A percentile compares a stretch with the other conserved stretches of the same genome.
phyloP scores from a whole-genome alignment of 1,140 invertebrate genomes.

The Ridgeia piscesae region DNA sequence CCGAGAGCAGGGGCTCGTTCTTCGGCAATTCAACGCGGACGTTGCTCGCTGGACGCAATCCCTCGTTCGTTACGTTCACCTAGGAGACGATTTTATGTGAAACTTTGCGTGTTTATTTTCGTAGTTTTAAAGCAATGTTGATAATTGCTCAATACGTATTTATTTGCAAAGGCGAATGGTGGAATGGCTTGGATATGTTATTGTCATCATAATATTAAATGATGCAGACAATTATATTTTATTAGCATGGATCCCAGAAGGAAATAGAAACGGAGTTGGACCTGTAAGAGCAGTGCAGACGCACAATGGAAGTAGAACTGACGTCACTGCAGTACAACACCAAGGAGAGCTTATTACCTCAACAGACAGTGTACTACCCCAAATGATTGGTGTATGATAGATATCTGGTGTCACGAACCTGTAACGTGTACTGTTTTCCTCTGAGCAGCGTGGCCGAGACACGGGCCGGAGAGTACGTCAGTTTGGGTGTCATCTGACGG shows the following conservation, averaged over 20 bases:
- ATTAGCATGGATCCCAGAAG: too few species aligned
- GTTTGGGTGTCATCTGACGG: slow-evolving; percentile 14
- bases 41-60: slow-evolving; percentile 28
- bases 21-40: slow-evolving; percentile 29
- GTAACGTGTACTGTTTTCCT: slow-evolving; percentile 9
- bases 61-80: slow-evolving; percentile 32
- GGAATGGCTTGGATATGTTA: too few species aligned
- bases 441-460: slow-evolving; percentile 12
- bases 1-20: slow-evolving; percentile 19
- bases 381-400: not conserved
- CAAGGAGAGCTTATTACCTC: not conserved
- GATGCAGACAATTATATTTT: too few species aligned
- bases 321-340: too few species aligned
- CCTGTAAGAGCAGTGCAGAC: too few species aligned
- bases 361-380: not conserved
- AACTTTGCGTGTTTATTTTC: not conserved
- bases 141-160: not conserved
- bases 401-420: not conserved
- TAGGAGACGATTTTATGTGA: not conserved
- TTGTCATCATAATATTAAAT: too few species aligned
- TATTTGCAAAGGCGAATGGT: too few species aligned
- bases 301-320: too few species aligned
- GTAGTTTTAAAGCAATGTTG: not conserved
- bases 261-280: too few species aligned
- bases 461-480: not conserved